phyloP scores from a whole-genome alignment of 2,113 vertebrate genomes.

The Pelvicachromis taeniatus region DNA sequence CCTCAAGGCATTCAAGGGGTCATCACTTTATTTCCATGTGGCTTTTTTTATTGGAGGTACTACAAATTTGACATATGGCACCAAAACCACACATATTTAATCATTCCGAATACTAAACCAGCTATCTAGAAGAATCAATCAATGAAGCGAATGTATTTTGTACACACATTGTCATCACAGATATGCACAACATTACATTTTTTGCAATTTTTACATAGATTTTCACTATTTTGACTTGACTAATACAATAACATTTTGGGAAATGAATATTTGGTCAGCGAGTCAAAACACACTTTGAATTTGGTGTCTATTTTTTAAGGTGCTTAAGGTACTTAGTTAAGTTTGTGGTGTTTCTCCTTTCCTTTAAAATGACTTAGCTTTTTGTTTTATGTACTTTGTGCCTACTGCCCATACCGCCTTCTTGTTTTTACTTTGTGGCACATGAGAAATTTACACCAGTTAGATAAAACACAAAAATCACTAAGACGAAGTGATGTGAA shows the following conservation, averaged over 20 bases:
- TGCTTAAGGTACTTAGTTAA: not conserved
- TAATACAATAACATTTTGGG: not conserved
- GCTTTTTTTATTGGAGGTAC: not conserved
- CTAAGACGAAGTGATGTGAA: not conserved
- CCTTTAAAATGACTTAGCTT: not conserved
- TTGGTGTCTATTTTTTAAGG: not conserved
- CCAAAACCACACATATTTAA: not conserved
- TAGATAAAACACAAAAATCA: not conserved
- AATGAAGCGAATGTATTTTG: not conserved
- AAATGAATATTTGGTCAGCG: not conserved
- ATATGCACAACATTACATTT: not conserved
- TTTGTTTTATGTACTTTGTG: too few species aligned
- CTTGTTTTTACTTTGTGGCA: not conserved
- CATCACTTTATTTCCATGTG: not conserved
- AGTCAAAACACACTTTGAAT: not conserved
- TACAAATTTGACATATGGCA: not conserved
- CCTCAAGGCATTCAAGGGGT: not conserved
- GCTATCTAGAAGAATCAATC: not conserved
- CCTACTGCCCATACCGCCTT: not conserved
- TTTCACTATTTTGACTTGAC: not conserved
- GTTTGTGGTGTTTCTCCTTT: not conserved
- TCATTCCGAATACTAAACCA: not conserved
- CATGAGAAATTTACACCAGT: not conserved
- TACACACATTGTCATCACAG: fast-evolving
- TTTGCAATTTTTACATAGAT: not conserved